phyloP scores from a whole-genome alignment of 2,113 vertebrate genomes.

The Epinephelus lanceolatus region DNA sequence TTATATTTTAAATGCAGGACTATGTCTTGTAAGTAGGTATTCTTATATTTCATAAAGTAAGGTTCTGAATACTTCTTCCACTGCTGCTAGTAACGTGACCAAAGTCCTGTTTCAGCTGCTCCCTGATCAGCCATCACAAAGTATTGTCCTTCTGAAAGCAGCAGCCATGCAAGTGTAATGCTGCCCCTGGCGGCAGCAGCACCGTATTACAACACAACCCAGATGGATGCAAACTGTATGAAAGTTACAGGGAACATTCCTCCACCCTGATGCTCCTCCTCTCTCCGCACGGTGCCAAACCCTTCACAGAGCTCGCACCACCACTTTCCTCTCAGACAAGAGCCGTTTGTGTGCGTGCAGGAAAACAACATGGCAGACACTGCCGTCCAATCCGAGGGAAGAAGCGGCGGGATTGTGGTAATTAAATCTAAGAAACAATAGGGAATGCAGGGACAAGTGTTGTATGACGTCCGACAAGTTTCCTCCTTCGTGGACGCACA shows the following conservation, averaged over 20 bases:
- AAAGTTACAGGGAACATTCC: conserved; percentile 26
- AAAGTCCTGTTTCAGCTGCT: no score
- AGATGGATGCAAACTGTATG: neutral
- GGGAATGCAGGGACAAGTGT: conserved; percentile 4
- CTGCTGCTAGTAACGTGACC: no score
- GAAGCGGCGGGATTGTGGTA: conserved; percentile 82
- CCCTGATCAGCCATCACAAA: no score
- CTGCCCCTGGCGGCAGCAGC: conserved; percentile 43
- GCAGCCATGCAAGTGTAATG: neutral
- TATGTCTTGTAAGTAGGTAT: no score
- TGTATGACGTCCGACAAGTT: conserved; percentile 13
- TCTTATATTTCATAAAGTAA: neutral
- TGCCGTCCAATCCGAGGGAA: conserved; percentile 30
- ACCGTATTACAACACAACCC: neutral
- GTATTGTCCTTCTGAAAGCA: neutral
- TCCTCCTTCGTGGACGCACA: neutral
- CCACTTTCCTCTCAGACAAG: conserved; percentile 15
- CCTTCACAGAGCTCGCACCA: neutral
- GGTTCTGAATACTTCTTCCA: neutral
- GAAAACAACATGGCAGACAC: conserved; percentile 83
- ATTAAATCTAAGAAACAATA: conserved; percentile 33
- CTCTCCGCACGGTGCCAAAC: conserved; percentile 14
- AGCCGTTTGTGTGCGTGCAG: neutral
- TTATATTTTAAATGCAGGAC: neutral
- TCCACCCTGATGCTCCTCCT: conserved; percentile 59